These are phyloP conservation scores for Scartelaos histophorus DNA, from an alignment of 2,113 vertebrate species.

Conservation along the genomic window DNA sequence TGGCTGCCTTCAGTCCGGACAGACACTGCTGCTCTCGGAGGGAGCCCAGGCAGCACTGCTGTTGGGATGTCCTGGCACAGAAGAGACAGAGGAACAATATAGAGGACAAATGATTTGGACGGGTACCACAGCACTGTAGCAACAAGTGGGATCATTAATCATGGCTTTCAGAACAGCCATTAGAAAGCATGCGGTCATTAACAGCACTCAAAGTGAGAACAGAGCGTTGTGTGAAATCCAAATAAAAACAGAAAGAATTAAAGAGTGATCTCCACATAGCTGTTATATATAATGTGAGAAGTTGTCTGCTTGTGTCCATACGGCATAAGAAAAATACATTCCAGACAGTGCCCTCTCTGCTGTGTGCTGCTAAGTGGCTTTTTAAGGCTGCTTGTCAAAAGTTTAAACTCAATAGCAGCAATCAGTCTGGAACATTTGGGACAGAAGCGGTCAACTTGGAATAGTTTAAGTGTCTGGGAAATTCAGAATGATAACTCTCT, in stretches of 20 bases:
- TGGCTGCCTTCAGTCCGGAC: conserved; percentile 84
- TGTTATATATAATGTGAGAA: background rate
- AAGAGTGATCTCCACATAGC: background rate
- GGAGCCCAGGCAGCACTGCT: conserved; percentile 85
- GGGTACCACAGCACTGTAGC: conserved; percentile 24
- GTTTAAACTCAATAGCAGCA: background rate
- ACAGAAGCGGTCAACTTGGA: background rate
- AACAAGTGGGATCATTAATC: conserved; percentile 18
- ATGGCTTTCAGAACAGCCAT: conserved; percentile 18
- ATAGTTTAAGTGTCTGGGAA: background rate
- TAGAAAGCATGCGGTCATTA: background rate
- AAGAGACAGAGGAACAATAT: conserved; percentile 28
- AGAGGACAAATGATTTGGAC: conserved; percentile 36
- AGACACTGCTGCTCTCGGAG: conserved; percentile 84
- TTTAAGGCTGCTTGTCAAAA: background rate
- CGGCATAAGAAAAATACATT: background rate
- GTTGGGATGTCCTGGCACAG: conserved; percentile 83
- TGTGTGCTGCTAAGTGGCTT: background rate
- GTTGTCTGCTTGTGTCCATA: background rate
- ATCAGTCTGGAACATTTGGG: background rate
- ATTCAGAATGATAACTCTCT: too few species aligned
- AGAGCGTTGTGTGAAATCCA: conserved; percentile 10
- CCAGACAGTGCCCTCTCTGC: background rate
- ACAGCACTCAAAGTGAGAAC: background rate
- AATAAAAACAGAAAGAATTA: conserved; percentile 9